A percentile compares a stretch with the other conserved stretches of the same genome.
phyloP scores from a whole-genome alignment of 2,797 vertebrate species.

The Anolis apletophallus region DNA sequence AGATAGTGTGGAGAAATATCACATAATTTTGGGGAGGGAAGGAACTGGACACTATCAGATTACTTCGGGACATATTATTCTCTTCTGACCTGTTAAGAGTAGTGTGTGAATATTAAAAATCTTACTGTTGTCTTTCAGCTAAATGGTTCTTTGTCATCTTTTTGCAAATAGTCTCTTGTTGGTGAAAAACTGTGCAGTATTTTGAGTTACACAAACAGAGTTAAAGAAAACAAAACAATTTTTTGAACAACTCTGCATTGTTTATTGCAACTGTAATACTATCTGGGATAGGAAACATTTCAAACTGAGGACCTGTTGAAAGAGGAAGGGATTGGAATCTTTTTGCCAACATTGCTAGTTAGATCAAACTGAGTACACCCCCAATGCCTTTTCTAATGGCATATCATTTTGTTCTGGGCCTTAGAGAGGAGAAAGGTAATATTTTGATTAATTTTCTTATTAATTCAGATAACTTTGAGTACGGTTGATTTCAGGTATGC shows the following conservation, averaged over 20 bases:
- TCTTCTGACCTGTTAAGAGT: neutral
- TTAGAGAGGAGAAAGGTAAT: neutral
- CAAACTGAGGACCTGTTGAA: neutral
- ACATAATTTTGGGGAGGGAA: neutral
- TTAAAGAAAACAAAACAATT: neutral
- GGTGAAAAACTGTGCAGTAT: neutral
- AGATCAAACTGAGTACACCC: neutral
- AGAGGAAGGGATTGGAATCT: neutral
- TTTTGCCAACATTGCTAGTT: neutral
- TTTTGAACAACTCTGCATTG: neutral
- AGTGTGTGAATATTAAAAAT: neutral
- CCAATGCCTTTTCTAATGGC: neutral
- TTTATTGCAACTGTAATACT: neutral
- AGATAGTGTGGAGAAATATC: neutral
- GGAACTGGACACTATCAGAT: neutral
- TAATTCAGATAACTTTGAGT: neutral
- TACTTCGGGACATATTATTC: neutral
- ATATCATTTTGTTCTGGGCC: neutral
- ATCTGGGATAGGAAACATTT: no score
- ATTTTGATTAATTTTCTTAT: neutral
- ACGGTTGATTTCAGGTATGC: neutral
- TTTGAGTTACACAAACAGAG: neutral
- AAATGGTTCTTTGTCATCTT: no score
- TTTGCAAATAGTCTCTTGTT: neutral
- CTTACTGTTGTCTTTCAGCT: no score